phyloP scores from a whole-genome alignment of 2,888 invertebrate genomes.

The Drosophila algonquin region DNA sequence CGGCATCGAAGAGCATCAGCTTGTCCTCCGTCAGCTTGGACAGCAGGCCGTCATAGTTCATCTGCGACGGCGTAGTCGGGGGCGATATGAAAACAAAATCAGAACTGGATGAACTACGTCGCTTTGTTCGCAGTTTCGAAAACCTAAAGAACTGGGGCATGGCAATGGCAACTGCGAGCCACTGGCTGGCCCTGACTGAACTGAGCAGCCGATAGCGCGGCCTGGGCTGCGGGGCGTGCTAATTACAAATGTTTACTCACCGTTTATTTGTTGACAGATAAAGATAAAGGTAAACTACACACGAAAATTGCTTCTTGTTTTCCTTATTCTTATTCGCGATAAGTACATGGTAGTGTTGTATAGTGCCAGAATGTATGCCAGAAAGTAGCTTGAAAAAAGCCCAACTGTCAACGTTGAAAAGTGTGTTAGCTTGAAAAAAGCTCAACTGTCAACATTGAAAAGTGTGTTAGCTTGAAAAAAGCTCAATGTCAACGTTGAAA shows the following conservation, averaged over 20 bases:
- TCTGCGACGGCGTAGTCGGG: conserved; percentile 64
- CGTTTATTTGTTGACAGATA: conserved; percentile 80
- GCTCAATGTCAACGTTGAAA: background rate
- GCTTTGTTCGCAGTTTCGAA: conserved; percentile 63
- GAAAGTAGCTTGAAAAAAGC: background rate
- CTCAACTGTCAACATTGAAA: background rate
- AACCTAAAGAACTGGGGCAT: conserved; percentile 67
- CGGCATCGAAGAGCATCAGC: conserved; percentile 71
- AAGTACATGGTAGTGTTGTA: too few relatives aligned
- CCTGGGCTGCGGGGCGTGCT: conserved; percentile 46
- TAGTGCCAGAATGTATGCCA: too few relatives aligned
- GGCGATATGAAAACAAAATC: conserved; percentile 38
- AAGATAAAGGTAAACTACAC: conserved; percentile 68
- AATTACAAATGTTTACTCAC: conserved; percentile 76
- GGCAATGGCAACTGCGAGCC: conserved; percentile 46
- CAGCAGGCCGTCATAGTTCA: conserved; percentile 83
- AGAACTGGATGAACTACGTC: conserved; percentile 51
- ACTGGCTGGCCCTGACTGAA: conserved; percentile 50
- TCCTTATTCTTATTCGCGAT: conserved; percentile 11
- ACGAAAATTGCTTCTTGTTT: conserved; percentile 32
- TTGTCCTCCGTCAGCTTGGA: conserved; percentile 83
- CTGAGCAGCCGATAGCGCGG: conserved; percentile 40
- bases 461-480: background rate
- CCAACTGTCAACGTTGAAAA: background rate
- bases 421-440: background rate